These are phyloP conservation scores for Aphelenchoides avenae DNA, from an alignment of 1,140 invertebrate species.

Conservation along the genomic window DNA sequence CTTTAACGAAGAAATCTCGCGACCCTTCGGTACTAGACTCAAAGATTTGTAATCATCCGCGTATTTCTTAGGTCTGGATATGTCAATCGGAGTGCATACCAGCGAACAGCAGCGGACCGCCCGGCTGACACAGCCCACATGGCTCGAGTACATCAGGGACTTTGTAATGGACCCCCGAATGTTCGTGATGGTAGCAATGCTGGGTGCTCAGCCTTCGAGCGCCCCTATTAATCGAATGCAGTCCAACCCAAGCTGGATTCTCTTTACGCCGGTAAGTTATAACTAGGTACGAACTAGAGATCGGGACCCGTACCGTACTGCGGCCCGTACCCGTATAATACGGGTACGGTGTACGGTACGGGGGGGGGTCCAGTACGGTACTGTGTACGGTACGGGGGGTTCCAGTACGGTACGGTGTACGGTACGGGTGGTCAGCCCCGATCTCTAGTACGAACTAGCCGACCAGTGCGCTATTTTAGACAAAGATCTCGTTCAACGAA, in stretches of 20 bases:
- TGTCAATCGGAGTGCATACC: constrained; percentile 40
- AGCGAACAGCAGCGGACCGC: constrained; percentile 29
- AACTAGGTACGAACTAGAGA: too few relatives aligned
- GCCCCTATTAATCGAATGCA: constrained; percentile 27
- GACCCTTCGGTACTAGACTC: constrained; percentile 51
- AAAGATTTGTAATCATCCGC: background rate
- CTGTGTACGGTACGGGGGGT: too few relatives aligned
- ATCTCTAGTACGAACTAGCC: too few relatives aligned
- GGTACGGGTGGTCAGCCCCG: too few relatives aligned
- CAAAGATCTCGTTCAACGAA: too few relatives aligned
- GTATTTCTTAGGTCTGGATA: constrained; percentile 30
- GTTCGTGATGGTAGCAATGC: constrained; percentile 23
- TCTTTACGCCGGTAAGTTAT: constrained; percentile 31
- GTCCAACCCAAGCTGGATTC: constrained; percentile 40
- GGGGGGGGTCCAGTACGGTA: too few relatives aligned
- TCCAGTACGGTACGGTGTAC: too few relatives aligned
- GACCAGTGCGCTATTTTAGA: too few relatives aligned
- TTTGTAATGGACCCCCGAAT: constrained; percentile 43
- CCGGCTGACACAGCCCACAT: constrained; percentile 23
- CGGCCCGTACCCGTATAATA: too few relatives aligned
- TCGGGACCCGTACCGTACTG: too few relatives aligned
- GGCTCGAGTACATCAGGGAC: constrained; percentile 31
- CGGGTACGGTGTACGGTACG: too few relatives aligned
- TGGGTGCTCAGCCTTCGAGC: constrained; percentile 9
- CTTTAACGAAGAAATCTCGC: constrained; percentile 61